Evolutionary conservation across 2,888 invertebrate genomes (phyloP).

Genomic region (Incurvaria masculella): DNA sequence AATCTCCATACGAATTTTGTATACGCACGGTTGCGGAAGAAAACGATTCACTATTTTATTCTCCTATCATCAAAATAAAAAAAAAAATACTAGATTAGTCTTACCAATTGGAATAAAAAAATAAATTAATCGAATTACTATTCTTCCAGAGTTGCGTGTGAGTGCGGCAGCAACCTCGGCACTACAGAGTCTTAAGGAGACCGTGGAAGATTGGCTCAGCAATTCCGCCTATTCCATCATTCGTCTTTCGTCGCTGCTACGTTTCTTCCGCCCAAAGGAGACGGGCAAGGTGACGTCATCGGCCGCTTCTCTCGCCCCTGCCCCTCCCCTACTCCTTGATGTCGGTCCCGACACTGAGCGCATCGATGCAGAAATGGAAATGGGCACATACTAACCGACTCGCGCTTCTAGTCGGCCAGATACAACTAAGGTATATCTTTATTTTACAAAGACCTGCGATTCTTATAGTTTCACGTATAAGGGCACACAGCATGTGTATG

Average conservation of each 20-base stretch:
- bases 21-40: background rate
- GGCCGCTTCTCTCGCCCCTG: no score
- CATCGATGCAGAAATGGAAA: constrained; percentile 44
- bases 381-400: no score
- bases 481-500: no score
- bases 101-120: constrained; percentile 9
- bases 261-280: constrained; percentile 37
- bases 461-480: no score
- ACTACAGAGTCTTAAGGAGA: constrained; percentile 62
- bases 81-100: constrained; percentile 1
- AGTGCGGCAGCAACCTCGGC: constrained; percentile 51
- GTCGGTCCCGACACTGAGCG: constrained; percentile 47
- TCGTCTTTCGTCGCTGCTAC: constrained; percentile 57
- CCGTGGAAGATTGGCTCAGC: constrained; percentile 63
- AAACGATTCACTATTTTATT: background rate
- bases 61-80: constrained; percentile 3
- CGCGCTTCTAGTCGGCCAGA: no score
- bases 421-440: no score
- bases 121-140: constrained; percentile 16
- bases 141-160: constrained; percentile 49
- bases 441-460: no score
- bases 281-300: constrained; percentile 30
- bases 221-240: constrained; percentile 69
- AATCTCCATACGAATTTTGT: background rate
- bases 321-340: constrained; percentile 40